Evolutionary conservation across 2,113 vertebrate genomes (phyloP).

Genomic region (Psophia crepitans): DNA sequence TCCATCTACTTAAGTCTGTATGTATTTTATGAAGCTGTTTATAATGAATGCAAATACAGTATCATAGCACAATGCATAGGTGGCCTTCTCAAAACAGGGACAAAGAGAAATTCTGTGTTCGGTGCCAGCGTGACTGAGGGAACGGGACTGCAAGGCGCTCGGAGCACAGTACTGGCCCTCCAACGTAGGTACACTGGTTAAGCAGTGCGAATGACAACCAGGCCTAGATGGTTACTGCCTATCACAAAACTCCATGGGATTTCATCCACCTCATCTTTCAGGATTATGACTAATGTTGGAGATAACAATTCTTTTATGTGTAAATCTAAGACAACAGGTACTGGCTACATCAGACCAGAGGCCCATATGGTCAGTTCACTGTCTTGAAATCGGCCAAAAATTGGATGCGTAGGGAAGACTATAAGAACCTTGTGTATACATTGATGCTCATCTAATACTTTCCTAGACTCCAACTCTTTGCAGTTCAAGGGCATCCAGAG

Average conservation of each 20-base stretch:
- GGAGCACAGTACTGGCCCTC: neutral
- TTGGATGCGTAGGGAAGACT: neutral
- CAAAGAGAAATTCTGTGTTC: neutral
- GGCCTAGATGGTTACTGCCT: neutral
- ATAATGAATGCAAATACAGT: neutral
- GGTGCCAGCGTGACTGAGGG: neutral
- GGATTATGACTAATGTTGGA: neutral
- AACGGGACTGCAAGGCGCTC: neutral
- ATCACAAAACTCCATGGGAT: neutral
- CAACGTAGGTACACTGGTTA: neutral
- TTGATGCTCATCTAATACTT: neutral
- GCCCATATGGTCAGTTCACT: neutral
- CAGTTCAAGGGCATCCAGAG: neutral
- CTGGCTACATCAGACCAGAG: neutral
- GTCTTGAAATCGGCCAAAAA: neutral
- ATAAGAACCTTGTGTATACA: neutral
- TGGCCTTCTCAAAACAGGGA: neutral
- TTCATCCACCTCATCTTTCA: neutral
- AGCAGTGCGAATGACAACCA: neutral
- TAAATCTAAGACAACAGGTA: neutral
- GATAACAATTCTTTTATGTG: neutral
- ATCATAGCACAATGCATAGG: rapidly evolving
- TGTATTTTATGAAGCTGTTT: neutral
- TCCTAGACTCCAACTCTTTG: neutral
- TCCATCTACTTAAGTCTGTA: neutral